phyloP scores from a whole-genome alignment of 2,797 vertebrate genomes.

The Psittacula derbiana region DNA sequence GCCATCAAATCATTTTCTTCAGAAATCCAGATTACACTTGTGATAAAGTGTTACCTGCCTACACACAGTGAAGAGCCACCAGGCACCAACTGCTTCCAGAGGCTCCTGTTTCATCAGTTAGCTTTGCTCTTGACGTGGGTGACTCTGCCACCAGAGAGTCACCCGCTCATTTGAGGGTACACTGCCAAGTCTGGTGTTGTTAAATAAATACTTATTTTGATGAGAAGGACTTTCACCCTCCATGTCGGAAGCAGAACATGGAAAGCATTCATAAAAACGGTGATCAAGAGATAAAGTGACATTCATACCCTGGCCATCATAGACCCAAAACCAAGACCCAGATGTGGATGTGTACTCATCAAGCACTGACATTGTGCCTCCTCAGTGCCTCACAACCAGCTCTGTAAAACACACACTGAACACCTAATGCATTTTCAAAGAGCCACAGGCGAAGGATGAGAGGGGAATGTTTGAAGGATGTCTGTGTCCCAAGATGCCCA shows the following conservation, averaged over 20 bases:
- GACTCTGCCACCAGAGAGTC: not conserved
- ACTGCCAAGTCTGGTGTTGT: not conserved
- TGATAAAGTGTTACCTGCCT: not conserved
- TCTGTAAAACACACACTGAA: not conserved
- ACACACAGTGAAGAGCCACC: not conserved
- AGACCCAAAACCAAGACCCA: not conserved
- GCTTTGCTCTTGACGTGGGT: not conserved
- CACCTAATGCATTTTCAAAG: not conserved
- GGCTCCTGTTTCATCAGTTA: not conserved
- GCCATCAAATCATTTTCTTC: not conserved
- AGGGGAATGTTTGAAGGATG: not conserved
- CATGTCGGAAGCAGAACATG: not conserved
- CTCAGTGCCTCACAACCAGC: not conserved
- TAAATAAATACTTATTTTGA: not conserved
- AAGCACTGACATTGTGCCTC: not conserved
- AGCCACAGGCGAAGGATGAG: not conserved
- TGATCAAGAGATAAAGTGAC: not conserved
- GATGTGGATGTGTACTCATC: fast-evolving
- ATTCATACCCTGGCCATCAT: not conserved
- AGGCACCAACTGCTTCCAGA: not conserved
- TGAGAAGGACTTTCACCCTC: not conserved
- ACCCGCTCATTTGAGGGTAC: not conserved
- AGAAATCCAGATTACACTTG: not conserved
- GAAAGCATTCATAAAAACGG: not conserved
- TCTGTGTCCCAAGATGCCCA: not conserved